These are phyloP conservation scores for Argya squamiceps DNA, from an alignment of 2,797 vertebrate species.

Conservation along the genomic window DNA sequence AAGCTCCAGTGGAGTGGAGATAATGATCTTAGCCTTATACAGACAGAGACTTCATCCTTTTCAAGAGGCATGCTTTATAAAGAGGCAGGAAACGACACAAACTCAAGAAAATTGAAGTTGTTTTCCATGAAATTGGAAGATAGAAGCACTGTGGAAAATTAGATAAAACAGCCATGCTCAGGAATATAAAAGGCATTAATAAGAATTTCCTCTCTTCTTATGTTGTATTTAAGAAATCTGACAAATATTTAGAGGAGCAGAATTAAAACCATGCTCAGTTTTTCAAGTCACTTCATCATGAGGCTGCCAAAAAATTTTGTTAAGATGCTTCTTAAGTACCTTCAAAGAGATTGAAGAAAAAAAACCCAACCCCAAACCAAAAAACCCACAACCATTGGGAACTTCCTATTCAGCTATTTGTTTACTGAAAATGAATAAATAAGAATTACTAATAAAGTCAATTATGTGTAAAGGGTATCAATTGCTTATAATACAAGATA, in stretches of 20 bases:
- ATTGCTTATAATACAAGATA: background rate
- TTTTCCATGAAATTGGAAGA: background rate
- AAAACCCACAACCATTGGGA: background rate
- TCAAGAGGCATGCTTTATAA: background rate
- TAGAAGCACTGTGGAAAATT: background rate
- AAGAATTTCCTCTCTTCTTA: background rate
- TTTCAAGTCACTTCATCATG: background rate
- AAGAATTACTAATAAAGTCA: background rate
- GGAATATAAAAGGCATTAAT: background rate
- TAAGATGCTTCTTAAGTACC: background rate
- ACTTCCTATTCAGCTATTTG: background rate
- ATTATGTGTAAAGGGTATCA: background rate
- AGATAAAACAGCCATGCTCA: background rate
- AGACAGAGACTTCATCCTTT: background rate
- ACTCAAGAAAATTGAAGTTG: background rate
- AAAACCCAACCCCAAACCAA: accelerated
- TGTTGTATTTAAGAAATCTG: background rate
- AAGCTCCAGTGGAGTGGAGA: background rate
- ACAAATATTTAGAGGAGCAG: background rate
- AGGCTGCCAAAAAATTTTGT: background rate
- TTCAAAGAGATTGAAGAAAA: background rate
- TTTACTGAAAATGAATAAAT: background rate
- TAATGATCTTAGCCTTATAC: background rate
- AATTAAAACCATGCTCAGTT: background rate
- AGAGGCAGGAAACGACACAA: background rate